Evolutionary conservation across 2,888 invertebrate genomes (phyloP).

Genomic region (Anagyrus pseudococci): DNA sequence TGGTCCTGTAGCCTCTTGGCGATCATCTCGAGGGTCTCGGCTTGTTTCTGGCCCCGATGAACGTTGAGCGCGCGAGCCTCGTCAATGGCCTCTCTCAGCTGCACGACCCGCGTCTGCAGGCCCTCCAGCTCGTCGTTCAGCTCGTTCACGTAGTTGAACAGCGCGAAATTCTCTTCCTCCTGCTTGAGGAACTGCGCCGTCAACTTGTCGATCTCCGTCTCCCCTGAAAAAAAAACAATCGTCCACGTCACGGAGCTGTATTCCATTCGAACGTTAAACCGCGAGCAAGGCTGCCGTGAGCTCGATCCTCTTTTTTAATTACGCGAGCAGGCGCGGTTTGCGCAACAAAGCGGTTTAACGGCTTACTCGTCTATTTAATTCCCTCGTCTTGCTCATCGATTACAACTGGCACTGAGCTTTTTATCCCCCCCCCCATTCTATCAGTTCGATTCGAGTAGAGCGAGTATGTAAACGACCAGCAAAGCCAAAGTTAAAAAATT

Average conservation of each 20-base stretch:
- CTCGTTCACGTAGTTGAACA: slow-evolving; percentile 90
- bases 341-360: too few species aligned
- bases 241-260: neutral
- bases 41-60: slow-evolving; percentile 67
- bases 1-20: slow-evolving; percentile 64
- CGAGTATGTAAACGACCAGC: too few species aligned
- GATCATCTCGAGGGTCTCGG: slow-evolving; percentile 68
- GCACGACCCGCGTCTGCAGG: slow-evolving; percentile 72
- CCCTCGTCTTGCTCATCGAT: too few species aligned
- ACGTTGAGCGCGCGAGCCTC: slow-evolving; percentile 69
- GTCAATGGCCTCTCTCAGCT: slow-evolving; percentile 71
- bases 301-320: too few species aligned
- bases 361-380: too few species aligned
- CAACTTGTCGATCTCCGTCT: slow-evolving; percentile 72
- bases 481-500: too few species aligned
- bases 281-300: too few species aligned
- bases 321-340: too few species aligned
- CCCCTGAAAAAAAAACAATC: slow-evolving; percentile 56
- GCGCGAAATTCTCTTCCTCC: slow-evolving; percentile 90
- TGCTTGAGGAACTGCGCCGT: slow-evolving; percentile 79
- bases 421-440: too few species aligned
- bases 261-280: too few species aligned
- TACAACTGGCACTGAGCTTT: too few species aligned
- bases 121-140: slow-evolving; percentile 83
- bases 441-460: too few species aligned